Evolutionary conservation across 2,888 invertebrate genomes (phyloP).

Genomic region (Nysson spinosus): DNA sequence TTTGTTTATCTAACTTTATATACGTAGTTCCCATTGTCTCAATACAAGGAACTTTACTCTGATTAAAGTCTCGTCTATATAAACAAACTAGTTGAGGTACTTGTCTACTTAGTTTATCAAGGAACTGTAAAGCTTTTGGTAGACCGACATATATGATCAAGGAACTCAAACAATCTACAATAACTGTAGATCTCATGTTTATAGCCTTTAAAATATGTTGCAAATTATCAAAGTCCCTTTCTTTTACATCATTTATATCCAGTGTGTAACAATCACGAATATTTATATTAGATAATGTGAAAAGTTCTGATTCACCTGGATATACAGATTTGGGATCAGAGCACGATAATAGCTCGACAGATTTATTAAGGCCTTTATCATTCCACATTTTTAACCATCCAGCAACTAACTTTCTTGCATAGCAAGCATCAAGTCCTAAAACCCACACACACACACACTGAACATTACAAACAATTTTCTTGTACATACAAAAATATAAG

Average conservation of each 20-base stretch:
- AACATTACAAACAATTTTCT: background rate
- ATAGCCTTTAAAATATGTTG: conserved; percentile 48
- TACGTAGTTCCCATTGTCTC: conserved; percentile 71
- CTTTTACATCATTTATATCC: conserved; percentile 40
- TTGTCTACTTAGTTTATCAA: conserved; percentile 64
- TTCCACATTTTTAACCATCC: conserved; percentile 68
- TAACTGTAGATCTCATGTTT: conserved; percentile 57
- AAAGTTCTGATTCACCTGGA: conserved; percentile 43
- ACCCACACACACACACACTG: conserved; percentile 6
- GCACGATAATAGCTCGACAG: conserved; percentile 65
- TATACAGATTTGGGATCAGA: conserved; percentile 61
- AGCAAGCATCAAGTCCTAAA: conserved; percentile 62
- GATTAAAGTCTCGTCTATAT: conserved; percentile 65
- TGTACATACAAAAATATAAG: background rate
- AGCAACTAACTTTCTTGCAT: conserved; percentile 63
- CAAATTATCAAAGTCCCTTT: conserved; percentile 57
- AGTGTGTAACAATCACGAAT: conserved; percentile 69
- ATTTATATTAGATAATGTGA: conserved; percentile 51
- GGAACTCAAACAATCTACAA: conserved; percentile 70
- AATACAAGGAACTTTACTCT: conserved; percentile 62
- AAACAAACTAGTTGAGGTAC: conserved; percentile 68
- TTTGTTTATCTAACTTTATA: conserved; percentile 58
- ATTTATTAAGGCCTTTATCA: conserved; percentile 47
- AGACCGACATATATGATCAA: conserved; percentile 64
- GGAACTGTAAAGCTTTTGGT: conserved; percentile 60